Evolutionary conservation across 53 echinoderm and acorn worm species (phyloP).

Genomic region (Holothuria leucospilota): DNA sequence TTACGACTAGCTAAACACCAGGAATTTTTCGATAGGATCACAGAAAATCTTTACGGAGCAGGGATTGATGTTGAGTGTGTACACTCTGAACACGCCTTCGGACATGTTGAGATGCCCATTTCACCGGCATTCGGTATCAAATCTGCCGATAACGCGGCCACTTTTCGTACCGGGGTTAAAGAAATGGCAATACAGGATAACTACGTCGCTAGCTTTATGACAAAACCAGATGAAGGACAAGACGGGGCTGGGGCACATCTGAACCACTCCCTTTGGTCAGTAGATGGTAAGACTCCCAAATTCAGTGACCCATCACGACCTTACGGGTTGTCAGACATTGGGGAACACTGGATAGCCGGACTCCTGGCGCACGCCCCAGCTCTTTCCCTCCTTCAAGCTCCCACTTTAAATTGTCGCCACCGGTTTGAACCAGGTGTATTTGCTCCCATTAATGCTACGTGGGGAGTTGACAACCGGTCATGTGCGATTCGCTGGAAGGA

Average conservation of each 20-base stretch:
- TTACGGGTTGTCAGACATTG: conserved; percentile 55
- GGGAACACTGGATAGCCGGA: conserved; percentile 72
- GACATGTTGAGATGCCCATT: conserved; percentile 60
- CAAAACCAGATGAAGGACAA: conserved; percentile 59
- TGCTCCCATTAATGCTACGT: conserved; percentile 67
- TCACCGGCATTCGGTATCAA: conserved; percentile 68
- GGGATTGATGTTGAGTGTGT: conserved; percentile 65
- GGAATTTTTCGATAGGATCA: conserved; percentile 33
- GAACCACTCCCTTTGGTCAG: conserved; percentile 71
- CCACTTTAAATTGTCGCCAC: conserved; percentile 62
- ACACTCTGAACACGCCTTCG: conserved; percentile 59
- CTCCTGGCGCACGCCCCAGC: conserved; percentile 66
- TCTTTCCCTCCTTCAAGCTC: conserved; percentile 40
- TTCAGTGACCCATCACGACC: conserved; percentile 49
- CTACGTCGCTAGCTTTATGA: conserved; percentile 75
- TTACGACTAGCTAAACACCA: conserved; percentile 36
- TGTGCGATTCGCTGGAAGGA: conserved; percentile 58
- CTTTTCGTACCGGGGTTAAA: conserved; percentile 63
- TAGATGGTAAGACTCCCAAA: conserved; percentile 52
- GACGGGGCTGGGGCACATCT: conserved; percentile 58
- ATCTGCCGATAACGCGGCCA: conserved; percentile 68
- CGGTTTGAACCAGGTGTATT: conserved; percentile 43
- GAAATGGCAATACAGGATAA: conserved; percentile 68
- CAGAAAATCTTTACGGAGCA: conserved; percentile 40
- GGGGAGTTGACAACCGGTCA: conserved; percentile 76